Conservation (phyloP, 2,113 vertebrate species). For the Coptodon bakossiorum region DNA sequence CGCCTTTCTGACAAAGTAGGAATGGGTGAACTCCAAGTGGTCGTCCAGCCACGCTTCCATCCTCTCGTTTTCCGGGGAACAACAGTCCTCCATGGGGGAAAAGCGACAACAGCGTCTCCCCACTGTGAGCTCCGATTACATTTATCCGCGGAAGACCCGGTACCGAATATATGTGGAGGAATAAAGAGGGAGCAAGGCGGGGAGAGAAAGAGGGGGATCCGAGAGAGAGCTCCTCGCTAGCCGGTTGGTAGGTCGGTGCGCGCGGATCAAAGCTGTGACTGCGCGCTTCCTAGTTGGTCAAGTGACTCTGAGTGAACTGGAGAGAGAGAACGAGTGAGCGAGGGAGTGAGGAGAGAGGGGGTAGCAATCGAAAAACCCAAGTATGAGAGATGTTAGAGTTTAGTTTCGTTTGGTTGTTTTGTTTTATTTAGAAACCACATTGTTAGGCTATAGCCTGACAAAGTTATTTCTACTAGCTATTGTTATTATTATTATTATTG, state of each 20-base stretch:
- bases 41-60: slow-evolving; percentile 97
- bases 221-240: not conserved
- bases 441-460: not conserved
- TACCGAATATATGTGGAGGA: not conserved
- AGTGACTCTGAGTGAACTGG: not conserved
- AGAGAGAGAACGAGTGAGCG: not conserved
- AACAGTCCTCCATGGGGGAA: slow-evolving; percentile 71
- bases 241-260: not conserved
- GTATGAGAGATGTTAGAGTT: not conserved
- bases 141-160: not conserved
- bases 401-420: not conserved
- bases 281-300: slow-evolving; percentile 39
- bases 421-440: not conserved
- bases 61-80: slow-evolving; percentile 65
- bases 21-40: slow-evolving; percentile 83
- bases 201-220: not conserved
- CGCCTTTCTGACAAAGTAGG: slow-evolving; percentile 91
- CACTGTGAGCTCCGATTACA: not conserved
- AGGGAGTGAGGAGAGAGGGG: not conserved
- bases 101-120: not conserved
- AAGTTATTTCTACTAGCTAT: not conserved
- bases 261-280: slow-evolving; percentile 6
- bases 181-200: not conserved
- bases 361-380: not conserved
- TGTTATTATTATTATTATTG: fast-evolving